phyloP scores from a whole-genome alignment of 2,113 vertebrate species.

The Centropus bengalensis region DNA sequence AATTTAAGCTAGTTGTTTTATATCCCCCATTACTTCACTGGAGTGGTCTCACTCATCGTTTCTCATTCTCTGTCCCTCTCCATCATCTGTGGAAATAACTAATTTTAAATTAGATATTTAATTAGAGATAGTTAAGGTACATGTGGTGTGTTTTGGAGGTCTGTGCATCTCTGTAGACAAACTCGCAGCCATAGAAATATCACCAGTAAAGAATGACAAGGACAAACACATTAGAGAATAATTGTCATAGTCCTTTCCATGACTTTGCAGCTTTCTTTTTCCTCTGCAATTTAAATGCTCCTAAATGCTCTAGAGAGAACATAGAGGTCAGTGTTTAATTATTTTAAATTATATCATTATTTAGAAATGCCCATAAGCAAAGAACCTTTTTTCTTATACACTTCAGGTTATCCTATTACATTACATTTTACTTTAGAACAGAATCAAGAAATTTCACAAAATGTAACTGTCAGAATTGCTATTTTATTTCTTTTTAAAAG shows the following conservation, averaged over 20 bases:
- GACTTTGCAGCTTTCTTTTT: not conserved
- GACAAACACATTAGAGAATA: not conserved
- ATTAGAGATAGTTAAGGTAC: not conserved
- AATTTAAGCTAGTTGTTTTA: not conserved
- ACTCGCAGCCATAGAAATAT: not conserved
- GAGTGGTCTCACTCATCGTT: not conserved
- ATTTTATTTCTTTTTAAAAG: not conserved
- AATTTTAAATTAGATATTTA: not conserved
- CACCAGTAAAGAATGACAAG: not conserved
- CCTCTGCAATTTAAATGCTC: not conserved
- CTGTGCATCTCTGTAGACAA: not conserved
- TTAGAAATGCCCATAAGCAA: not conserved
- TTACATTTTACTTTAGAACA: not conserved
- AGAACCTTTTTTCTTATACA: not conserved
- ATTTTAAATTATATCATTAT: not conserved
- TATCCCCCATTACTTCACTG: not conserved
- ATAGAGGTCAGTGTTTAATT: not conserved
- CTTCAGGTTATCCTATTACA: not conserved
- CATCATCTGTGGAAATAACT: not conserved
- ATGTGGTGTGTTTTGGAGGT: not conserved
- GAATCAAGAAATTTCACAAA: not conserved
- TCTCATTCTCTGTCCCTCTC: not conserved
- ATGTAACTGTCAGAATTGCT: not conserved
- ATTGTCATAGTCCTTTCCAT: not conserved
- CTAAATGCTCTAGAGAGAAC: not conserved